Evolutionary conservation across 2,888 invertebrate species (phyloP), one percentile per base, ranked within the genome.

Genomic region (Monochamus alternatus): DNA sequence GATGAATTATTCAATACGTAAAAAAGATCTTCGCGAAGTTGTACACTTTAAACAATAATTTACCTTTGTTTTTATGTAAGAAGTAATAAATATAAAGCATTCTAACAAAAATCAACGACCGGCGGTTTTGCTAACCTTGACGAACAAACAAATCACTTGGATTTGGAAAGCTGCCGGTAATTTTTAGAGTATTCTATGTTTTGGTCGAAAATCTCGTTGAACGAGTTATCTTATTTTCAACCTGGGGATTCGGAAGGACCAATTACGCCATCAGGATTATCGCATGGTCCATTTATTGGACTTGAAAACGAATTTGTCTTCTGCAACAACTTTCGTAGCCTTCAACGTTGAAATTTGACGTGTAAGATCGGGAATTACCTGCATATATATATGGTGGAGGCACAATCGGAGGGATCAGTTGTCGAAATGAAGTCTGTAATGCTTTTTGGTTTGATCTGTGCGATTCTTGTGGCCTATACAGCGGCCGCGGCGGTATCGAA

Each of bases 241-340:
- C n/a, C 51, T 51, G 51, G 51, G 51, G 12, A 8, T 51, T 51
- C n/a, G 7, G 14, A 22, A 55, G 55, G 55, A n/a, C n/a, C 5
- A 22, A 4, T 14, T n/a, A 55, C 22, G 7, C 12, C 14, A 55
- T n/a, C 5, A 14, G 14, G 14, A 55, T 55, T 14, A 55, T 14
- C 55, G 7, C 5, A 22, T 55, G n/a, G 55, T 22, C 55, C 55
- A 55, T 55, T 55, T 55, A 12, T 2, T n/a, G 55, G 55, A 55
- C n/a, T n/a, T 55, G n/a, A 55, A 55, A 55, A 3, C 5, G 0
- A 55, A 55, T 55, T 55, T 55, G 55, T 5, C 55, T 55, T 22
- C 10, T 1, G 14, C n/a, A 55, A 55, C 55, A 55, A 55, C 55
- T 55, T 55, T 55, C 55, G 55, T 55, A 55, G 55, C 55, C 55